Evolutionary conservation across 2,888 invertebrate species (phyloP).

Genomic region (Mimumesa dahlbomi): DNA sequence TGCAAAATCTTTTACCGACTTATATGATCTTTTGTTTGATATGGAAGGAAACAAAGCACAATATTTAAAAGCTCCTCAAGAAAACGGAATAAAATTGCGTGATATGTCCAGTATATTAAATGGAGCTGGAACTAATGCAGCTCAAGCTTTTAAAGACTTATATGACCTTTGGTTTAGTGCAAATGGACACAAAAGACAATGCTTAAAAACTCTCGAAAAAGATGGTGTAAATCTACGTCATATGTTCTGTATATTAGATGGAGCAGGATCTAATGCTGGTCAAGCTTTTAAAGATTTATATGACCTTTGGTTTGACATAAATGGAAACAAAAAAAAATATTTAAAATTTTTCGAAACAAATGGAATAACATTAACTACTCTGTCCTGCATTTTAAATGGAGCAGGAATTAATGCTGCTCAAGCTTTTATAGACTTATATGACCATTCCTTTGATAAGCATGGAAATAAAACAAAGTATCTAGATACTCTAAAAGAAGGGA

Average conservation of each 20-base stretch:
- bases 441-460: conserved; percentile 57
- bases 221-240: conserved; percentile 57
- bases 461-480: conserved; percentile 40
- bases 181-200: conserved; percentile 63
- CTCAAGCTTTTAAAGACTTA: conserved; percentile 37
- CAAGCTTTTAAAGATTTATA: conserved; percentile 69
- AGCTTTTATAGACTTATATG: conserved; percentile 66
- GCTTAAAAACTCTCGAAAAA: conserved; percentile 65
- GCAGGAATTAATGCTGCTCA: conserved; percentile 51
- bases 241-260: conserved; percentile 69
- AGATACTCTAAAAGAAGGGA: too few relatives aligned
- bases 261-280: conserved; percentile 67
- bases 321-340: conserved; percentile 68
- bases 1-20: conserved; percentile 64
- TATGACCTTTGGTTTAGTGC: conserved; percentile 24
- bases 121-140: conserved; percentile 50
- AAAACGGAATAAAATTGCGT: conserved; percentile 48
- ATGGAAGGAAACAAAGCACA: conserved; percentile 42
- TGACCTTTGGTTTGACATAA: conserved; percentile 68
- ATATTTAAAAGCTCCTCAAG: conserved; percentile 55
- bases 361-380: conserved; percentile 67
- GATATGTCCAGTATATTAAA: conserved; percentile 49
- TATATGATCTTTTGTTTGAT: conserved; percentile 66
- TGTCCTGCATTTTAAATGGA: conserved; percentile 50
- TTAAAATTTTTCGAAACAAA: conserved; percentile 68